Evolutionary conservation across 2,888 invertebrate genomes (phyloP).

Genomic region (Pseudolycoriella hygida): DNA sequence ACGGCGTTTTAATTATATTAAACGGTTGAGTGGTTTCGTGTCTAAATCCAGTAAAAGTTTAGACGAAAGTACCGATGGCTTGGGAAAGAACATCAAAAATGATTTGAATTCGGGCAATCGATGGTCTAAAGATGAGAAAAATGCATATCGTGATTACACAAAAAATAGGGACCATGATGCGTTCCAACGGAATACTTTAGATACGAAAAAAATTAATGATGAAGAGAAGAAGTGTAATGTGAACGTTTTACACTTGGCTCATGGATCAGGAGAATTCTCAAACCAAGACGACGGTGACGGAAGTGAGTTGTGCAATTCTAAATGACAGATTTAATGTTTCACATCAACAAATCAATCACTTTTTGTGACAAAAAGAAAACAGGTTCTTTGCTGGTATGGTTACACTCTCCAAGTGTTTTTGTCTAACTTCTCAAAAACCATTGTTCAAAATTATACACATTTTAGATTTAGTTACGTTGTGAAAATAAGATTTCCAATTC

Average conservation of each 20-base stretch:
- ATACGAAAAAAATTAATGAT: slow-evolving; percentile 1
- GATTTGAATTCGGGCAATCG: neutral
- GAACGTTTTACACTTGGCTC: no score
- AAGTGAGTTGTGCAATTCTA: neutral
- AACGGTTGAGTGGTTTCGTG: slow-evolving; percentile 6
- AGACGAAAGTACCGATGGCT: neutral
- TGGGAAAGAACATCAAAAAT: slow-evolving; percentile 2
- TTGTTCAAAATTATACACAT: neutral
- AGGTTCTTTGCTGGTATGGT: neutral
- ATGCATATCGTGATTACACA: slow-evolving; percentile 5
- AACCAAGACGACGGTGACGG: neutral
- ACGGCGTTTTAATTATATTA: slow-evolving; percentile 15
- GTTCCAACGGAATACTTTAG: slow-evolving; percentile 1
- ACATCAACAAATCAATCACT: neutral
- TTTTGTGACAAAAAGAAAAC: neutral
- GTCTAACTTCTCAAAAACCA: neutral
- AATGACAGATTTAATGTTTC: no score
- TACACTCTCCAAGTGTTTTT: neutral
- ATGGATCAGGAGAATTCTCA: neutral
- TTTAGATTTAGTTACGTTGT: neutral
- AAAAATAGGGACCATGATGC: slow-evolving; percentile 1
- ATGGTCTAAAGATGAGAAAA: slow-evolving; percentile 2
- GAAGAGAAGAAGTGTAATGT: neutral
- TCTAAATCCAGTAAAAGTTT: neutral
- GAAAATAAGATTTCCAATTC: neutral